Conservation (phyloP, 92 coral and sea anemone species). For the Umimayanthus chanpuru region DNA sequence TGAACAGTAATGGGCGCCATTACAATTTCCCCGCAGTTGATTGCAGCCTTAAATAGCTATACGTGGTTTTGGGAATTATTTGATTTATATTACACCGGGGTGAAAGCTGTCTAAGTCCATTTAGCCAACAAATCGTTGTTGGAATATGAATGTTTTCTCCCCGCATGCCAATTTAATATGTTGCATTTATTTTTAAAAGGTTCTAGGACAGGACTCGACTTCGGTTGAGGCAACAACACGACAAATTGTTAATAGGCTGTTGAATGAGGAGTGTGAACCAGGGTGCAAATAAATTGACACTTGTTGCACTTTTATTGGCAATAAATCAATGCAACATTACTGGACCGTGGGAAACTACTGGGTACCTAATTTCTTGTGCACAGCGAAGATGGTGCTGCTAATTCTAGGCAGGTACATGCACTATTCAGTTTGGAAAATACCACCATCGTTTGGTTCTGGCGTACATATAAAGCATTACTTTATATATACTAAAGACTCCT, state of each 20-base stretch:
- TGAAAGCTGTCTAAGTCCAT: slow-evolving; percentile 11
- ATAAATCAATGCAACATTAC: not conserved
- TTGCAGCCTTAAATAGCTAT: not conserved
- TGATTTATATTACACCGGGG: not conserved
- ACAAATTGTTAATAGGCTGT: not conserved
- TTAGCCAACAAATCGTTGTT: not conserved
- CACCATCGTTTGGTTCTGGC: no score
- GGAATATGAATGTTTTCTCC: not conserved
- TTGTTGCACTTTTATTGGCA: not conserved
- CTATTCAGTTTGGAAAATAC: not conserved
- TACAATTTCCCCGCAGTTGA: slow-evolving; percentile 3
- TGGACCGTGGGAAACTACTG: slow-evolving; percentile 14
- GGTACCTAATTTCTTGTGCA: not conserved
- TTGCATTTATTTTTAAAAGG: not conserved
- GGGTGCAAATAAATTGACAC: slow-evolving; percentile 3
- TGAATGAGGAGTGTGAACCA: not conserved
- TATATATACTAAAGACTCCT: not conserved
- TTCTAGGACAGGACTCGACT: not conserved
- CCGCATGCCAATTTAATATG: no score
- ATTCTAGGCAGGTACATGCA: not conserved
- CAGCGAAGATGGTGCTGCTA: not conserved
- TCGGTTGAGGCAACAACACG: not conserved
- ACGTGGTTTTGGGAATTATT: not conserved
- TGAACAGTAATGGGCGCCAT: slow-evolving; percentile 13
- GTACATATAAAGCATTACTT: not conserved